Evolutionary conservation across 2,113 vertebrate genomes (phyloP).

Genomic region (Rhinichthys klamathensis): DNA sequence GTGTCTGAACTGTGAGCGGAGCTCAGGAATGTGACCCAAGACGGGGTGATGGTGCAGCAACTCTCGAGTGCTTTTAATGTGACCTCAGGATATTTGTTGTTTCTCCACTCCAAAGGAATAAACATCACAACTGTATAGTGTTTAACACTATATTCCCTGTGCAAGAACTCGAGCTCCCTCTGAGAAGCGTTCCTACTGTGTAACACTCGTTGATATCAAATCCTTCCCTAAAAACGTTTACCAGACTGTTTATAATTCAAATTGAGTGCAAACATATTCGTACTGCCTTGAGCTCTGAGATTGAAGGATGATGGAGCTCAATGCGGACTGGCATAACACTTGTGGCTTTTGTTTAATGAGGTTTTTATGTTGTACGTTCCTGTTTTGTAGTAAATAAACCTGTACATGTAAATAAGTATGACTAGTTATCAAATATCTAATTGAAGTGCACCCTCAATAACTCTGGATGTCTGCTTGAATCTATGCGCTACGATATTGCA

Average conservation of each 20-base stretch:
- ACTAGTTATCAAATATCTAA: constrained; percentile 58
- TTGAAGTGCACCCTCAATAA: constrained; percentile 48
- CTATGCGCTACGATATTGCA: constrained; percentile 23
- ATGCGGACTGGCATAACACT: constrained; percentile 31
- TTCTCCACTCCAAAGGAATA: background rate
- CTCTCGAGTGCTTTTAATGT: constrained; percentile 50
- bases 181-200: constrained; percentile 44
- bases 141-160: constrained; percentile 14
- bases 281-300: constrained; percentile 43
- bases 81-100: constrained; percentile 15
- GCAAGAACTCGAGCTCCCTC: background rate
- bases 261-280: background rate
- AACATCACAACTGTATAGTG: background rate
- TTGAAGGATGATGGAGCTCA: constrained; percentile 41
- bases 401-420: constrained; percentile 55
- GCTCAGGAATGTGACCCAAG: constrained; percentile 50
- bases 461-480: constrained; percentile 49
- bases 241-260: constrained; percentile 21
- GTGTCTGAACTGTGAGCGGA: background rate
- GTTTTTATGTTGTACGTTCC: constrained; percentile 53
- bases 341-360: constrained; percentile 45
- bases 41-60: constrained; percentile 58
- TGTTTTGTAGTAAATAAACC: background rate
- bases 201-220: constrained; percentile 15
- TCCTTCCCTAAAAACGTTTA: constrained; percentile 15